phyloP scores from a whole-genome alignment of 2,797 vertebrate species.

The Labeo calbasu region DNA sequence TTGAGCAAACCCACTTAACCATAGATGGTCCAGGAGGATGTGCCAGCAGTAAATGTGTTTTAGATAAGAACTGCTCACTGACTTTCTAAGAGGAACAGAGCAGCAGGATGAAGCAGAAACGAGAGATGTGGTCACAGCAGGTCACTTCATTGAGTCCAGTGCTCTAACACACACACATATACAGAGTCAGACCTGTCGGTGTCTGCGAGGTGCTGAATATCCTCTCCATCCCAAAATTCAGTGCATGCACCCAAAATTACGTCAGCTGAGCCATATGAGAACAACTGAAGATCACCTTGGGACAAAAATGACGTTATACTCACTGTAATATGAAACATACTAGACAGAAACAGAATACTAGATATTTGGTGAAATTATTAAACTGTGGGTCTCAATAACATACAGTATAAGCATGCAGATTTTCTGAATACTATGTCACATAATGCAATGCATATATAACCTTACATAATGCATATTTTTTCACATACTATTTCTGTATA shows the following conservation, averaged over 20 bases:
- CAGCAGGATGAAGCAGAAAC: background rate
- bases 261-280: slow-evolving; percentile 60
- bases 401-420: background rate
- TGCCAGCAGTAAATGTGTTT: slow-evolving; percentile 10
- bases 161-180: background rate
- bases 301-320: background rate
- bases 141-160: background rate
- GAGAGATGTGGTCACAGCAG: slow-evolving; percentile 9
- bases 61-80: background rate
- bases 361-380: background rate
- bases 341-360: background rate
- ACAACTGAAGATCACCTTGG: slow-evolving; percentile 52
- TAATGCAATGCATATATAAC: background rate
- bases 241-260: slow-evolving; percentile 47
- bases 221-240: slow-evolving; percentile 60
- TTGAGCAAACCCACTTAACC: slow-evolving; percentile 8
- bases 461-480: background rate
- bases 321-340: background rate
- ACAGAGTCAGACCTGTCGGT: slow-evolving; percentile 48
- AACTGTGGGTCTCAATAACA: background rate
- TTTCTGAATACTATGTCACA: background rate
- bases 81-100: background rate
- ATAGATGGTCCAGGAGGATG: background rate
- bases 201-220: slow-evolving; percentile 52
- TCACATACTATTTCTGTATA: background rate